Conservation (phyloP, 2,797 vertebrate genomes). For the Ceryle rudis region DNA sequence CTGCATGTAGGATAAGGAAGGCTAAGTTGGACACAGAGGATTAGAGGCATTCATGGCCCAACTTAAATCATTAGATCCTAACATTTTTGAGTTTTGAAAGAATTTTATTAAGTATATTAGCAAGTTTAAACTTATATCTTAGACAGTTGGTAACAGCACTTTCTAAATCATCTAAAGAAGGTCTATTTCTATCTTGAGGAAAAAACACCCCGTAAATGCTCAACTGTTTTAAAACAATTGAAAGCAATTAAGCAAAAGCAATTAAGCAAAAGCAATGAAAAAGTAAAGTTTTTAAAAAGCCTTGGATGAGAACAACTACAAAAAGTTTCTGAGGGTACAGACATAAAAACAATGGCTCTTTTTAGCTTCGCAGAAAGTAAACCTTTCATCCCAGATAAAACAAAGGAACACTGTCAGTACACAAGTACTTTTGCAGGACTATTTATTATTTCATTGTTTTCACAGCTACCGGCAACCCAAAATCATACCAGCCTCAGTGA, state of each 20-base stretch:
- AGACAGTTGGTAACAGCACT: background rate
- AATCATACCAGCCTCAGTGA: background rate
- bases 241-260: background rate
- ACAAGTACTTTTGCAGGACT: constrained; percentile 23
- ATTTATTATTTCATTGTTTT: background rate
- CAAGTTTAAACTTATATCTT: background rate
- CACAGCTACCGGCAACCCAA: background rate
- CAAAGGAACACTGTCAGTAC: background rate
- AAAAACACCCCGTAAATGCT: background rate
- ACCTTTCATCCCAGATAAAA: constrained; percentile 18
- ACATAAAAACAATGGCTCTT: background rate
- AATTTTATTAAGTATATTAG: background rate
- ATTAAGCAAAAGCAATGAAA: background rate
- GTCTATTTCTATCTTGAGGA: background rate
- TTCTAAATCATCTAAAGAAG: background rate
- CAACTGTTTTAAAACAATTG: background rate
- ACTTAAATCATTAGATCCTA: background rate
- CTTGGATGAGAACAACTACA: background rate
- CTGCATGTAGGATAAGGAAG: constrained; percentile 27
- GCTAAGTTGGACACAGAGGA: constrained; percentile 24
- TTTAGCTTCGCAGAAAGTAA: constrained; percentile 9
- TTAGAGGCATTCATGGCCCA: background rate
- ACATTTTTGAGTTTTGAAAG: background rate
- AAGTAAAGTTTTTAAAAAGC: background rate
- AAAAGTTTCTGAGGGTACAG: background rate